Conservation (phyloP, 2,113 vertebrate genomes). For the Rostratula benghalensis region DNA sequence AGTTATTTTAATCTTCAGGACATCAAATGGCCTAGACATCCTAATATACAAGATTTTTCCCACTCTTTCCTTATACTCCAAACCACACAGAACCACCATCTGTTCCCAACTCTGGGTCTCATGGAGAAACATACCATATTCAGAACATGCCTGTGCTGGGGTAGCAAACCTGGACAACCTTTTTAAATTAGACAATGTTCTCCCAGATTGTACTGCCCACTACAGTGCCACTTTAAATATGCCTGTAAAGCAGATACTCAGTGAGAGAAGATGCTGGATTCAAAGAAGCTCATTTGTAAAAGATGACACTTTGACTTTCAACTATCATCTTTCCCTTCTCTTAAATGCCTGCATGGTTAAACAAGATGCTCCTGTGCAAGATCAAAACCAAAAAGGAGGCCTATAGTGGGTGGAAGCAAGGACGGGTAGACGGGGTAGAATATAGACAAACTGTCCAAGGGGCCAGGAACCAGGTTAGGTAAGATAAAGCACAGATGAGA, state of each 20-base stretch:
- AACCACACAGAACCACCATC: background rate
- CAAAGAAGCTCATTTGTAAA: background rate
- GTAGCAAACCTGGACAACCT: background rate
- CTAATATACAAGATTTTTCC: background rate
- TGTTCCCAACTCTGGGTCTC: background rate
- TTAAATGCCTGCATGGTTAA: background rate
- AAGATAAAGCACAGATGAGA: too few species aligned
- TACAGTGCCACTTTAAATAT: background rate
- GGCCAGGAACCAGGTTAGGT: too few species aligned
- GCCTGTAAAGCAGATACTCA: background rate
- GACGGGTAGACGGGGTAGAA: too few species aligned
- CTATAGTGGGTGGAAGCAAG: too few species aligned
- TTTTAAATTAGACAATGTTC: background rate
- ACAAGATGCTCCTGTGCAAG: too few species aligned
- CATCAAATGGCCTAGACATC: background rate
- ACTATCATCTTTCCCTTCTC: background rate
- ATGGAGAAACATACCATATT: background rate
- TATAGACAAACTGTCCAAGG: too few species aligned
- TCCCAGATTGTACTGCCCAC: background rate
- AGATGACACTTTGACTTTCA: background rate
- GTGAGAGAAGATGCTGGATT: background rate
- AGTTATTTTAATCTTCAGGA: background rate
- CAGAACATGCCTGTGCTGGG: background rate
- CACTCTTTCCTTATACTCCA: background rate
- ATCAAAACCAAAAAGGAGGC: too few species aligned